Evolutionary conservation across 1,140 invertebrate species (phyloP), one percentile per base, ranked within the genome.

Genomic region (Aradophagus sp.): DNA sequence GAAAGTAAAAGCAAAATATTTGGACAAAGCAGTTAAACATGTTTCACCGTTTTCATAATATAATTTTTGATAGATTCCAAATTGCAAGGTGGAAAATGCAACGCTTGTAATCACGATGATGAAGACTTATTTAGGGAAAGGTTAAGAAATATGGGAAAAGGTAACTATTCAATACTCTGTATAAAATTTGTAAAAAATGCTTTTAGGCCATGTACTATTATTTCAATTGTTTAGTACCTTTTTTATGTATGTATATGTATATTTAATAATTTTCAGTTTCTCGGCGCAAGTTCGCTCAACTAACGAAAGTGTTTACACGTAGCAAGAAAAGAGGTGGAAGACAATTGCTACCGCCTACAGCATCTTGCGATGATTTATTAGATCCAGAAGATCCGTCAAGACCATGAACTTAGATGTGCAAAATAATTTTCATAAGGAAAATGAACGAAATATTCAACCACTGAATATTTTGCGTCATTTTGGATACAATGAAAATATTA

Each of bases 101-200:
- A 59, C 23, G 67, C 72, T 14, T 50, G 56, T 2, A 79, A 84
- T 45, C 89, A 91, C 5, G 92, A 93, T 48, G 89, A 90, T 53
- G 93, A 94, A 83, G 92, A 92, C 31, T 89, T 90, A 11, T 94
- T 95, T 73, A 91, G 91, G 80, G 93, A 95, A 84, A 90, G 93
- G 77, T 83, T 96, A 14, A 92, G 90, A 84, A 93, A 95, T 83
- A 96, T 95, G 94, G 93, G 94, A 14, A 94, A 95, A 90, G 84
- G 92, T 93, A 71, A 14, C 11, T n/a, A 14, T 14, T 14, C 8
- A 8, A 23, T n/a, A n/a, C n/a, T n/a, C 20, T 10, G 3, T 31
- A 8, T 31, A 11, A 5, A 56, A 15, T 20, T 19, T 45, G 7
- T 17, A 38, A 41, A 23, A 26, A 23, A 23, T 23, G n/a, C n/a